A percentile compares a stretch with the other conserved stretches of the same genome.
Evolutionary conservation across 2,113 vertebrate species (phyloP).

Genomic region (Cynocephalus volans): DNA sequence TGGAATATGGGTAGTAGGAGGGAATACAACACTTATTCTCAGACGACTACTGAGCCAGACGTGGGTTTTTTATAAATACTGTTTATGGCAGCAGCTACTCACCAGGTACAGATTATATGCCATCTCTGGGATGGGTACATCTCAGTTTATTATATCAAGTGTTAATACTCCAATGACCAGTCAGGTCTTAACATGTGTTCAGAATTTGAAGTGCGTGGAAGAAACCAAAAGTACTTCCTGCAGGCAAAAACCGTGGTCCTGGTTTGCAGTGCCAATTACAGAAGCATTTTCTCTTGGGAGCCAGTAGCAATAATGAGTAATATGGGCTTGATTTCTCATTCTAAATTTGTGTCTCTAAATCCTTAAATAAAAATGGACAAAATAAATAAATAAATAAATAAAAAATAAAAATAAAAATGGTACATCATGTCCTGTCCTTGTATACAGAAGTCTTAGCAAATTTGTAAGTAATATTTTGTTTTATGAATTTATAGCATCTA

Average conservation of each 20-base stretch:
- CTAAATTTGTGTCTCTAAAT: constrained; percentile 50
- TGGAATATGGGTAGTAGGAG: neutral
- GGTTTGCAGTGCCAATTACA: neutral
- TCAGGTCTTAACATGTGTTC: neutral
- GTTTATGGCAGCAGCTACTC: constrained; percentile 4
- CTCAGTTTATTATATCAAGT: neutral
- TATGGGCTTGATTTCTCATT: constrained; percentile 18
- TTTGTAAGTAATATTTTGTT: constrained; percentile 57
- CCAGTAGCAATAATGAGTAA: neutral
- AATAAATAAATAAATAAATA: too few species aligned
- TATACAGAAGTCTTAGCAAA: constrained; percentile 3
- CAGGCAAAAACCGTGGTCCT: constrained; percentile 9
- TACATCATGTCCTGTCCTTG: neutral
- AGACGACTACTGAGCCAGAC: neutral
- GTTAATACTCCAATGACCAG: neutral
- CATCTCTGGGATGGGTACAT: neutral
- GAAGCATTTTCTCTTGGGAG: neutral
- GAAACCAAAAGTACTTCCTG: constrained; percentile 18
- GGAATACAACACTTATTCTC: neutral
- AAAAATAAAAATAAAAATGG: too few species aligned
- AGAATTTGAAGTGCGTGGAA: constrained; percentile 15
- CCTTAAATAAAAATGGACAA: neutral
- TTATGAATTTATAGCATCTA: neutral
- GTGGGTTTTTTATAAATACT: constrained; percentile 17
- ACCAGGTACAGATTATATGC: neutral